Base-by-base conservation (phyloP, 2,113 vertebrate genomes). In the Andinoacara biseriatus region DNA sequence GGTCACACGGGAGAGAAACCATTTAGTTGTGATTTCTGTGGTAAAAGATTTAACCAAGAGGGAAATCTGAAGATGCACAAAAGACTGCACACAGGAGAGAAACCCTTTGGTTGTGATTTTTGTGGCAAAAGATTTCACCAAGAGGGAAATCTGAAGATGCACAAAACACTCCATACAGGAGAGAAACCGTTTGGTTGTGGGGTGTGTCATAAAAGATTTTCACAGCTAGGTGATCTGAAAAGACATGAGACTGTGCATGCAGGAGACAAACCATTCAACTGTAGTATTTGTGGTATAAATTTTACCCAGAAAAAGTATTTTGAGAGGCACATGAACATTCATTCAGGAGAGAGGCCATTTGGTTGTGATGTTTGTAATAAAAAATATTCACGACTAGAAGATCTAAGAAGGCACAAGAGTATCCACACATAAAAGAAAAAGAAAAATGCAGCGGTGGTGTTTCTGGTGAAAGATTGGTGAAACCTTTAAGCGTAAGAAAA, bases 331-430 rank as follows among this genome's bases (percentile, higher is more conserved):
- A 69, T 69, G 63, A 69, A 69, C 29, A 43, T 69, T 24, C 63
- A 69, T 49, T 69, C 63, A 49, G 40, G 63, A 43, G 63, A 69
- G 63, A 69, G 63, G 43, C 63, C 63, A 26, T 69, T 69, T 69
- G 63, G 63, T 69, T 69, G 63, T 49, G 40, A 69, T 10, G 4
- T 69, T 69, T 69, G 65, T 29, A 69, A 49, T 3, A 69, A 20
- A 69, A 69, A 24, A 69, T 72, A 72, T 52, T 31, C 49, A 5
- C 10, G 65, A 31, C 15, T 31, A 72, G 65, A 72, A 43, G 65
- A 72, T 72, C 65, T 72, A 72, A 72, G 26, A 31, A 72, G 65
- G 7, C 65, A 72, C 65, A 24, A 72, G 65, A 72, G 43, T 72
- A 31, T 72, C 43, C 65, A 72, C 43, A 31, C 65, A 52, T 69